Conservation (phyloP, 2,797 vertebrate genomes). For the Aulostomus chinensis region DNA sequence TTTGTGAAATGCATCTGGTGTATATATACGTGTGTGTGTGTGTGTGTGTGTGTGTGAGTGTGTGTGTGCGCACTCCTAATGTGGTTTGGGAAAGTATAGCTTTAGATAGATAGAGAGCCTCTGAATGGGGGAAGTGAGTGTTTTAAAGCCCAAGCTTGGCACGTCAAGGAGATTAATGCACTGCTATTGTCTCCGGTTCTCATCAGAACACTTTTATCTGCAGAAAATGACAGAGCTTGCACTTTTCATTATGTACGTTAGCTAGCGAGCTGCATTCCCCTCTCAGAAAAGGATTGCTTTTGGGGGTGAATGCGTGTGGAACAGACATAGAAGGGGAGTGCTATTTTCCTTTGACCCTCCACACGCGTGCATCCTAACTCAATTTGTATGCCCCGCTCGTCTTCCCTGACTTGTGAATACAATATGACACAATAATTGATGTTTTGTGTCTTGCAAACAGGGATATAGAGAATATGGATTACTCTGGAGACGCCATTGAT, state of each 20-base stretch:
- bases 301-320: slow-evolving; percentile 14
- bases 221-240: slow-evolving; percentile 81
- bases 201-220: slow-evolving; percentile 83
- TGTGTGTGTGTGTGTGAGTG: slow-evolving; percentile 1
- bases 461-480: slow-evolving; percentile 57
- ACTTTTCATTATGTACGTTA: slow-evolving; percentile 81
- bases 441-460: slow-evolving; percentile 54
- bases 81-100: slow-evolving; percentile 28
- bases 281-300: slow-evolving; percentile 42
- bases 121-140: slow-evolving; percentile 45
- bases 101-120: slow-evolving; percentile 47
- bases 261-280: slow-evolving; percentile 45
- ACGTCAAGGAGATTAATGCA: slow-evolving; percentile 81
- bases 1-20: not conserved
- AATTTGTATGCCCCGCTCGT: slow-evolving; percentile 45
- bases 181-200: slow-evolving; percentile 79
- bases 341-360: not conserved
- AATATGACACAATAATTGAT: slow-evolving; percentile 64
- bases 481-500: slow-evolving; percentile 48
- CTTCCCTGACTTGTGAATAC: slow-evolving; percentile 49
- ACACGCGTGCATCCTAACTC: slow-evolving; percentile 10
- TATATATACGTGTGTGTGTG: slow-evolving; percentile 3
- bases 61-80: slow-evolving; percentile 23
- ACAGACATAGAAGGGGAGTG: not conserved
- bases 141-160: slow-evolving; percentile 65